Base-by-base conservation (phyloP, 1,140 invertebrate genomes). In the Adoxophyes honmai region DNA sequence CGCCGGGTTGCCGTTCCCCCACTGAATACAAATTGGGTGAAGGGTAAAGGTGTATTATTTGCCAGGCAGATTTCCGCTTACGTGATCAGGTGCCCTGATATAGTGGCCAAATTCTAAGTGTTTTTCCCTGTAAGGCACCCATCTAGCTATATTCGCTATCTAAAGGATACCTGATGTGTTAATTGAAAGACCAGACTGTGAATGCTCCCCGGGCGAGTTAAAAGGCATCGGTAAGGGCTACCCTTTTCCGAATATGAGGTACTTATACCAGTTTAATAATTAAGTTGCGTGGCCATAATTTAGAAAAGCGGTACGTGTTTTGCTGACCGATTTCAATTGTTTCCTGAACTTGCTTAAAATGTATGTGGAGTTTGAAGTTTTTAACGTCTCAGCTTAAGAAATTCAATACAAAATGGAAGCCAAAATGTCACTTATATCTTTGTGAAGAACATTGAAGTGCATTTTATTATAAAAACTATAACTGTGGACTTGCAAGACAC, bases 21-120 rank as follows among this genome's bases (percentile, higher is more conserved):
- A 36, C 54, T 74, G 71, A 70, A 74, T 74, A 70, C 66, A 62
- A 74, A 74, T 71, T 55, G 60, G 56, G 58, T 63, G 60, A 68
- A 74, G 66, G 64, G 68, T 70, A 57, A 66, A 72, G 70, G 70
- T 73, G 57, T 66, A 71, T 73, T 71, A 74, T 71, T 71, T 68
- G 68, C 70, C 71, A 74, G 64, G 71, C 71, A 74, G 71, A 74
- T 74, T 74, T 70, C 62, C 68, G 34, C 28, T 58, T 70, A 74
- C 71, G 71, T 71, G 71, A 71, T 67, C 66, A 65, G 71, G 57
- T 64, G 58, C 28, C 48, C 51, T 62, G 68, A 70, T 70, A 62
- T 56, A 57, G 52, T 58, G 36, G 42, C 42, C 51, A 56, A 36
- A 60, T 67, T 64, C 60, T 70, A 66, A 73, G 70, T 73, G 70